These are phyloP conservation scores for Rhynchophorus ferrugineus DNA, from an alignment of 1,140 invertebrate species.

Conservation along the genomic window DNA sequence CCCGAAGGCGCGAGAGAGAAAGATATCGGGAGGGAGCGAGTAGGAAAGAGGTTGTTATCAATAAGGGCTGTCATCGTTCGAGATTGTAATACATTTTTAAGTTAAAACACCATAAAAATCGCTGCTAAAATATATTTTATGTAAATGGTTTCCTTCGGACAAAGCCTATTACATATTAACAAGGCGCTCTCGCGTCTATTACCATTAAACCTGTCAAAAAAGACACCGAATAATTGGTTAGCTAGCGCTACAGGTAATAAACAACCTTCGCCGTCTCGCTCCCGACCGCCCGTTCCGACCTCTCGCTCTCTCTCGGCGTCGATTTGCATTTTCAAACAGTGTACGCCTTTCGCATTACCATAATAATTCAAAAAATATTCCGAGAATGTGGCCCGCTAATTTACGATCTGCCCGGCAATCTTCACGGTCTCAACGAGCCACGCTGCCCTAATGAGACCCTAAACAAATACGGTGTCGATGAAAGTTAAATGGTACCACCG, in stretches of 20 bases:
- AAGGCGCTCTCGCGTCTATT: conserved; percentile 37
- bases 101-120: neutral
- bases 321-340: conserved; percentile 38
- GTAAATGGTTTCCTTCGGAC: conserved; percentile 8
- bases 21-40: too few relatives aligned
- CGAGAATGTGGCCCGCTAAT: conserved; percentile 25
- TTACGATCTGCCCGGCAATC: conserved; percentile 17
- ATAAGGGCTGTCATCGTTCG: neutral
- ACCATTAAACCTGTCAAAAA: conserved; percentile 39
- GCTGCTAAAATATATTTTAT: neutral
- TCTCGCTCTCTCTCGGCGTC: conserved; percentile 24
- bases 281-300: neutral
- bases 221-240: conserved; percentile 39
- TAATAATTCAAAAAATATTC: conserved; percentile 37
- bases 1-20: too few relatives aligned
- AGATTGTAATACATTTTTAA: neutral
- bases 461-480: too few relatives aligned
- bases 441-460: too few relatives aligned
- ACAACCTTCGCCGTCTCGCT: conserved; percentile 28
- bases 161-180: conserved; percentile 38
- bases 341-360: conserved; percentile 37
- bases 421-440: too few relatives aligned
- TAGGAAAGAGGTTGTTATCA: too few relatives aligned
- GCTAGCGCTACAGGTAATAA: conserved; percentile 36
- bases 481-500: too few relatives aligned